Conservation (phyloP, 1,140 invertebrate species). For the Saccostrea glomerata region DNA sequence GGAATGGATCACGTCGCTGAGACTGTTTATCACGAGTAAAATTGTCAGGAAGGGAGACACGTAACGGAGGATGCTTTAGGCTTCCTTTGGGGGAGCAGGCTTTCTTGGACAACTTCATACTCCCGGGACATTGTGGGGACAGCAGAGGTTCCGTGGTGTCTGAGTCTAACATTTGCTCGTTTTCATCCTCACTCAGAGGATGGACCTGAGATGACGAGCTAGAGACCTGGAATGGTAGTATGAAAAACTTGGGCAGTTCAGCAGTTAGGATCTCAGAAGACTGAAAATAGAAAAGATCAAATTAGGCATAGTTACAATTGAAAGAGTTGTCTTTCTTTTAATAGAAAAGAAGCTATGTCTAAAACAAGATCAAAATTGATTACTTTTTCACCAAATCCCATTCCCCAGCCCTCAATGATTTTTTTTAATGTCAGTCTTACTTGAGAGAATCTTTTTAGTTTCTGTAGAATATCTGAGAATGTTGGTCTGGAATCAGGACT, state of each 20-base stretch:
- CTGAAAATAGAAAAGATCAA: background rate
- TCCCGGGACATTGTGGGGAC: background rate
- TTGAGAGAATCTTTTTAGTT: constrained; percentile 13
- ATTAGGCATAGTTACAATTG: background rate
- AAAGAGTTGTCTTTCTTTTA: background rate
- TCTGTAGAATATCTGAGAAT: constrained; percentile 13
- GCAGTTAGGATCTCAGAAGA: background rate
- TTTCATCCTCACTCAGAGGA: constrained; percentile 12
- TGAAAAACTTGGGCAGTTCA: constrained; percentile 26
- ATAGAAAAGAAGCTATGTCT: too few species aligned
- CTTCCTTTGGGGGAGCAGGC: constrained; percentile 1
- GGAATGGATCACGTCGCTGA: background rate
- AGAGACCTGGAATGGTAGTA: constrained; percentile 5
- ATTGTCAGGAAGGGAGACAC: constrained; percentile 15
- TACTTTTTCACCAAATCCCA: too few species aligned
- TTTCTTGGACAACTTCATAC: constrained; percentile 13
- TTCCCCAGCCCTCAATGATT: too few species aligned
- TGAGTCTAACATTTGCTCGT: background rate
- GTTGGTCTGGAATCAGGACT: constrained; percentile 25
- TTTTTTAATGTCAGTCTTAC: background rate
- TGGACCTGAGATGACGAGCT: background rate
- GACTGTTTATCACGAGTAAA: background rate
- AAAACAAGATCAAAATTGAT: too few species aligned
- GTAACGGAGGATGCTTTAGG: constrained; percentile 1
- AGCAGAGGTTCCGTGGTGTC: constrained; percentile 33